These are phyloP conservation scores for Sclerurus mexicanus DNA, from an alignment of 2,113 vertebrate genomes.

Conservation along the genomic window DNA sequence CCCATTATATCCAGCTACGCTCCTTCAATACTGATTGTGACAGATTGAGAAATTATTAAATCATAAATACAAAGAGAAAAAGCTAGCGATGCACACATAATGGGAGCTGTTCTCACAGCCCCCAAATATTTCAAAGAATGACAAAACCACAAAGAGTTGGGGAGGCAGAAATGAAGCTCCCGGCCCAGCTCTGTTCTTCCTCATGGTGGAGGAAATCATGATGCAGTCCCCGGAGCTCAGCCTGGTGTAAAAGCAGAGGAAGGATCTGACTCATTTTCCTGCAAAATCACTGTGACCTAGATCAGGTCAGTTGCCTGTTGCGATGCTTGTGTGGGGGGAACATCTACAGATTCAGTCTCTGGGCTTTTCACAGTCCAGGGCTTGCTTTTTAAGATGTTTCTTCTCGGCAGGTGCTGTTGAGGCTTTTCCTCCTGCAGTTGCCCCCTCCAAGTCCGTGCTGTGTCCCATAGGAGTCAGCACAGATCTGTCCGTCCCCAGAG, in stretches of 20 bases:
- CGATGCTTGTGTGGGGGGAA: not conserved
- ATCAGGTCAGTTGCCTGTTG: not conserved
- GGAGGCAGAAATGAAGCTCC: not conserved
- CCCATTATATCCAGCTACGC: conserved; percentile 49
- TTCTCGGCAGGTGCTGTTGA: not conserved
- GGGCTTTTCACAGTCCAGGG: not conserved
- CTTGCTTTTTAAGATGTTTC: not conserved
- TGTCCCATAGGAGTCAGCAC: not conserved
- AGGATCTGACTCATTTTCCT: not conserved
- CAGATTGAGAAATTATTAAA: conserved; percentile 70
- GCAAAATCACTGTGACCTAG: not conserved
- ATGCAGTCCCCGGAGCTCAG: not conserved
- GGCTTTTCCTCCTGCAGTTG: not conserved
- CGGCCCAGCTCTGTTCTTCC: not conserved
- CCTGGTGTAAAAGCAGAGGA: not conserved
- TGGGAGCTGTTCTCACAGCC: conserved; percentile 56
- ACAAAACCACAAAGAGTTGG: conserved; percentile 6
- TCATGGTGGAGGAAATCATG: not conserved
- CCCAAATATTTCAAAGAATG: conserved; percentile 62
- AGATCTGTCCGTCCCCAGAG: not conserved
- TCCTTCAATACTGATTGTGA: conserved; percentile 65
- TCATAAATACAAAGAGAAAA: conserved; percentile 62
- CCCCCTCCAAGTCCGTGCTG: not conserved
- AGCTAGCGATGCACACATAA: conserved; percentile 46
- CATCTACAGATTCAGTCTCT: not conserved